Conservation (phyloP, 2,113 vertebrate species). For the Petrocephalus microphthalmus region DNA sequence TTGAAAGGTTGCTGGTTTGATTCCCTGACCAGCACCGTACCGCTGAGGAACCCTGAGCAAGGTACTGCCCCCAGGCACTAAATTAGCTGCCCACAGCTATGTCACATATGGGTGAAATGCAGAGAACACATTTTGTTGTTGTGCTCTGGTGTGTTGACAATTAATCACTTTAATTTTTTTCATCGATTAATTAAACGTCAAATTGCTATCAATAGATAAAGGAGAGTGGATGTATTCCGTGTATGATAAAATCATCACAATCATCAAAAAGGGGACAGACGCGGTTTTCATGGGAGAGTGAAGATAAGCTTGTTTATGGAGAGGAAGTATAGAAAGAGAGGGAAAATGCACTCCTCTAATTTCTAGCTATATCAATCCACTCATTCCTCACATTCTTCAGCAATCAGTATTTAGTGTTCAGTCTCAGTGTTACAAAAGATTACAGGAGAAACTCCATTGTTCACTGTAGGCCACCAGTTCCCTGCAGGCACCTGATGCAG, state of each 20-base stretch:
- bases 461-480: neutral
- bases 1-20: too few relatives aligned
- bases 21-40: too few relatives aligned
- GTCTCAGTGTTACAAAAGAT: neutral
- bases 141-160: too few relatives aligned
- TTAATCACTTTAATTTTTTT: too few relatives aligned
- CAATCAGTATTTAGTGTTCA: neutral
- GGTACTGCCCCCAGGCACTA: too few relatives aligned
- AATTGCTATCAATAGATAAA: neutral
- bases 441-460: neutral
- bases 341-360: neutral
- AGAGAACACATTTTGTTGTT: too few relatives aligned
- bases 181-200: neutral
- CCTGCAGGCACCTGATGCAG: neutral
- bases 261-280: neutral
- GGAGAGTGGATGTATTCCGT: neutral
- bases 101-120: too few relatives aligned
- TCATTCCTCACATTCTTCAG: neutral
- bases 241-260: neutral
- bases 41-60: too few relatives aligned
- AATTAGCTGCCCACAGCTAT: too few relatives aligned
- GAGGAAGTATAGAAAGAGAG: neutral
- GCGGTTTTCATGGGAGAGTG: neutral
- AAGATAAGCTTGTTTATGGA: neutral
- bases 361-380: neutral